Conservation (phyloP, 2,888 invertebrate genomes). For the Caenorhabditis wallacei region DNA sequence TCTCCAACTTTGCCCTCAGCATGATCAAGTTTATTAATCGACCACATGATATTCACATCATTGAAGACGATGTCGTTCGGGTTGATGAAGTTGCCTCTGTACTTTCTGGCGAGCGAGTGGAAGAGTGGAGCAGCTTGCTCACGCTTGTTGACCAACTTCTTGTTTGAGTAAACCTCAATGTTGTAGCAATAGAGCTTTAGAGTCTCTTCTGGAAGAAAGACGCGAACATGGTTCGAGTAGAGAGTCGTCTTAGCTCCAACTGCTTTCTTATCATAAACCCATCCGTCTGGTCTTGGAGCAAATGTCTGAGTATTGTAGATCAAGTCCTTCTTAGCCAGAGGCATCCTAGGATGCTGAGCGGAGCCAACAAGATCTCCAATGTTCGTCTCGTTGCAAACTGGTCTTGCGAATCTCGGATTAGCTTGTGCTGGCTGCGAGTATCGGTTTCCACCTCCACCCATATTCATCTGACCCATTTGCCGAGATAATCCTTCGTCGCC, state of each 20-base stretch:
- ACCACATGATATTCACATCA: conserved; percentile 6
- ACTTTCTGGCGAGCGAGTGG: not conserved
- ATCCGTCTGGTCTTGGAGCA: not conserved
- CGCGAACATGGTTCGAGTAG: conserved; percentile 41
- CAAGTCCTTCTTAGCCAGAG: not conserved
- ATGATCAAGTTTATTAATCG: not conserved
- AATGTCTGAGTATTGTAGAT: conserved; percentile 26
- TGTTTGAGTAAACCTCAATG: conserved; percentile 7
- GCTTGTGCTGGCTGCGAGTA: too few relatives aligned
- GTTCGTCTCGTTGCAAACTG: too few relatives aligned
- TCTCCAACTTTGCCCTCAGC: not conserved
- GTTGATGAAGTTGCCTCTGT: not conserved
- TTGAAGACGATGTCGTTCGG: not conserved
- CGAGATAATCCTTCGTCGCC: not conserved
- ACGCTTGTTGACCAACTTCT: conserved; percentile 1
- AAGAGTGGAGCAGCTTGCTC: conserved; percentile 19
- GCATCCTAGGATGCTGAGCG: not conserved
- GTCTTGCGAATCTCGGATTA: not conserved
- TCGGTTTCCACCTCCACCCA: too few relatives aligned
- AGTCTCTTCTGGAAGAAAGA: conserved; percentile 7
- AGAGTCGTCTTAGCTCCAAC: conserved; percentile 25
- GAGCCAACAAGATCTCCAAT: not conserved
- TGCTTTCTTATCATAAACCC: not conserved
- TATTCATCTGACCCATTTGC: conserved; percentile 6
- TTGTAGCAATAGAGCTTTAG: conserved; percentile 18